phyloP scores from a whole-genome alignment of 2,797 vertebrate genomes.

The Coccyzus lansbergi region DNA sequence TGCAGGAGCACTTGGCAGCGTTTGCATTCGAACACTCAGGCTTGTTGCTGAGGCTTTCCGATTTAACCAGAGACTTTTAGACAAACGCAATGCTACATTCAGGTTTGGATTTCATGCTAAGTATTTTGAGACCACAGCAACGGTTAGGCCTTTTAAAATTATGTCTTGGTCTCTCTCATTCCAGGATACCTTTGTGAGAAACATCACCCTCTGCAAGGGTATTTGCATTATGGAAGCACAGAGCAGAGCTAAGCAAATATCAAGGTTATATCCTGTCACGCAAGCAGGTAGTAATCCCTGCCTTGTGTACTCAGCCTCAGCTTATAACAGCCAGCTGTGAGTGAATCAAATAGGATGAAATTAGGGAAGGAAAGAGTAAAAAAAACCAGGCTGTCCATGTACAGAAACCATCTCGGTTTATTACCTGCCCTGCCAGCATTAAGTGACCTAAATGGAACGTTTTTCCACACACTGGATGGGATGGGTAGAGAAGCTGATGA shows the following conservation, averaged over 20 bases:
- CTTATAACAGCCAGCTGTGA: neutral
- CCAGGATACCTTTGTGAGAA: neutral
- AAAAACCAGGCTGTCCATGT: neutral
- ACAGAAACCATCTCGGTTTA: neutral
- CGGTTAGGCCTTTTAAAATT: neutral
- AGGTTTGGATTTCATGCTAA: neutral
- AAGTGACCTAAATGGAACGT: neutral
- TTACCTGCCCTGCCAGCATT: neutral
- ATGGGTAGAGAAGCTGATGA: neutral
- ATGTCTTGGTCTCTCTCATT: fast-evolving
- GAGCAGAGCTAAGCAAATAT: fast-evolving
- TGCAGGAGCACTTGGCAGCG: fast-evolving
- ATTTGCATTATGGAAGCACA: neutral
- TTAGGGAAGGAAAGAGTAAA: neutral
- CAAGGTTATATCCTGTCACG: neutral
- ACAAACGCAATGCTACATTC: fast-evolving
- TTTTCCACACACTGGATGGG: neutral
- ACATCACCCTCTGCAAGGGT: fast-evolving
- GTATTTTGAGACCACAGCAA: neutral
- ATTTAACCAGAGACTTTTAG: fast-evolving
- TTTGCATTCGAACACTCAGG: fast-evolving
- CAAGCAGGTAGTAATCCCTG: neutral
- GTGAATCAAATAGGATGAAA: neutral
- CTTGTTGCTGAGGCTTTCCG: too few relatives aligned
- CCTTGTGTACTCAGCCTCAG: neutral